Evolutionary conservation across 2,113 vertebrate species (phyloP), one percentile per base, ranked within the genome.

Genomic region (Scolopax mira): DNA sequence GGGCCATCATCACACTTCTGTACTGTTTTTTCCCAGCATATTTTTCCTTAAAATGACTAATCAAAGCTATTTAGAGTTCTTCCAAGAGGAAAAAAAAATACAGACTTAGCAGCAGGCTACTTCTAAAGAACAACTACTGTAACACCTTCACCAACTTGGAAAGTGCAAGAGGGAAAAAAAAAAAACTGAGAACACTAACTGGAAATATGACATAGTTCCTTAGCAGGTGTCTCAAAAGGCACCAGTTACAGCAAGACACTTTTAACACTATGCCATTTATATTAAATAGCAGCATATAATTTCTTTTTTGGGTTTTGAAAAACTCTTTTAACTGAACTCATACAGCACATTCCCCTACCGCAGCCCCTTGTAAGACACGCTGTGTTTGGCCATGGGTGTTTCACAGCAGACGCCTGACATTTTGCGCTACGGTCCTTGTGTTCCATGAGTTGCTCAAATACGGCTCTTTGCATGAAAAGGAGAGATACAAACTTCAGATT

Each of bases 391-490:
- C 18, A 31, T 1, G 17, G 9, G 35, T 12, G 2, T 33, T 87
- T 55, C 55, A 48, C 0, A 0, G 42, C 75, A 41, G 6, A 61
- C 0, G 1, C 13, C 24, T 70, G 30, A 31, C 48, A 54, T 77
- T 86, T 91, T 35, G 52, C 25, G 30, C 54, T 12, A 13, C n/a
- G 48, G 48, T 15, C 31, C 51, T 70, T 37, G 60, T 25, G 67
- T 78, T 85, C 78, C 72, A 42, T 0, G 0, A 79, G 21, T 15
- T 79, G 64, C 35, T 91, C 75, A 64, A 79, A 87, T 8, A 73
- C 2, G 57, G 37, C 35, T 87, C 70, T 88, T 64, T 74, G 79
- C 71, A 65, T 46, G 37, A 91, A 91, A 80, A 95, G 83, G 71
- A 94, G 77, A 91, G 70, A 73, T 23, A 86, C 2, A 7, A 78